Evolutionary conservation across 2,888 invertebrate species (phyloP), one percentile per base, ranked within the genome.

Genomic region (Thymelicus sylvestris): DNA sequence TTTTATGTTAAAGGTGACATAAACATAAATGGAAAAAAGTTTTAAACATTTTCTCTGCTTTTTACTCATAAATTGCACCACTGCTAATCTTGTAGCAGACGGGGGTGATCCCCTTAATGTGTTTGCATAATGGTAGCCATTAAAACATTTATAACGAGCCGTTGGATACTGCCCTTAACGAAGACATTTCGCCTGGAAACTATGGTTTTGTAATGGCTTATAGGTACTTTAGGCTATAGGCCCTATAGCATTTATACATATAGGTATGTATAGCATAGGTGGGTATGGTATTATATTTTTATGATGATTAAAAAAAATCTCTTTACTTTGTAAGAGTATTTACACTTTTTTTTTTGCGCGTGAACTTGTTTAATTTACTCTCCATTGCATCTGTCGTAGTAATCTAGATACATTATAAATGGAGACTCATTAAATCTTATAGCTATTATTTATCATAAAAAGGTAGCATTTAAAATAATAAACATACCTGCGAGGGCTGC

Each of bases 61-160:
- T 8, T 15, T 48, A 66, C 62, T 74, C 74, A 0, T 74, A 19
- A 75, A 77, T 86, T 84, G 73, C 7, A 75, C 82, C 82, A 79
- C 67, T 66, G 65, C 69, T 83, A 86, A 84, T 81, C 80, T 80
- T 78, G 83, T 82, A 81, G 78, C 80, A 81, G 80, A 79, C 80
- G 74, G 83, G 89, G 89, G 88, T 80, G 87, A 86, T 88, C 83
- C 84, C 89, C 91, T 89, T 92, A 93, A 93, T 92, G 93, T 86
- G 92, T 90, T 91, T 90, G 91, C 89, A 88, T 93, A 93, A 94
- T 92, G 92, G 88, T 83, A 75, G 84, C 88, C 92, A 91, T 94
- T 93, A 94, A 92, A 91, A 90, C 89, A 89, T 91, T 90, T 90
- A 90, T 88, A 88, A 92, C 90, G 90, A 88, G 79, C 83, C 86